Conservation (phyloP, 1,140 invertebrate genomes). For the Aplysia californica region DNA sequence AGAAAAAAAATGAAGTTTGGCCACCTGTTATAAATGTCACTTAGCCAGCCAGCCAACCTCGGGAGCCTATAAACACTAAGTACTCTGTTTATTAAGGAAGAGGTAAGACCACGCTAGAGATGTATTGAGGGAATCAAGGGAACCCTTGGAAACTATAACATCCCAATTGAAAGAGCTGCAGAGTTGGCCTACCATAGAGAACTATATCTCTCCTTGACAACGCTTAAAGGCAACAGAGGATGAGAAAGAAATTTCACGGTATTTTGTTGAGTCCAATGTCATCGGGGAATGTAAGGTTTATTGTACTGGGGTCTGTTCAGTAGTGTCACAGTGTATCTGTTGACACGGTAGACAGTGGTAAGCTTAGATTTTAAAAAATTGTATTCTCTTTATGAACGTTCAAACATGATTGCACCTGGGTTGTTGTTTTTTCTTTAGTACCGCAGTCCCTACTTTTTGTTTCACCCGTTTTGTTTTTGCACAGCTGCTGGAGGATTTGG, state of each 20-base stretch:
- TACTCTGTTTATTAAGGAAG: background rate
- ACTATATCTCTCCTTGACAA: no score
- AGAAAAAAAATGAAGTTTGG: constrained; percentile 1
- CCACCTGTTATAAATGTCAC: background rate
- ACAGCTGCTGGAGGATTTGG: constrained; percentile 41
- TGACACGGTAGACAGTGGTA: background rate
- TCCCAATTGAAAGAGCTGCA: no score
- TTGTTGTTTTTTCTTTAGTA: background rate
- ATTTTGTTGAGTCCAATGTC: no score
- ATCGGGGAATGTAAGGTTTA: background rate
- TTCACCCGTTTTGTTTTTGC: background rate
- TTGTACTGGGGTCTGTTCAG: background rate
- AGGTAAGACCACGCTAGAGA: no score
- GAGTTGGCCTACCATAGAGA: no score
- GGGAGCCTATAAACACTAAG: no score
- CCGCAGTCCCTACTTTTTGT: background rate
- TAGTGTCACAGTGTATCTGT: background rate
- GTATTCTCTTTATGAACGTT: background rate
- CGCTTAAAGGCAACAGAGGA: no score
- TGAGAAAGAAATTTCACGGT: no score
- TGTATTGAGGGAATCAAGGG: no score
- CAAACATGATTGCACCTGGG: background rate
- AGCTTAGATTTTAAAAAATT: background rate
- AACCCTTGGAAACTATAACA: no score
- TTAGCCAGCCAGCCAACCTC: background rate